A percentile compares a stretch with the other conserved stretches of the same genome.
Conservation (phyloP, 1,140 invertebrate genomes). For the Stegodyphus mimosarum region DNA sequence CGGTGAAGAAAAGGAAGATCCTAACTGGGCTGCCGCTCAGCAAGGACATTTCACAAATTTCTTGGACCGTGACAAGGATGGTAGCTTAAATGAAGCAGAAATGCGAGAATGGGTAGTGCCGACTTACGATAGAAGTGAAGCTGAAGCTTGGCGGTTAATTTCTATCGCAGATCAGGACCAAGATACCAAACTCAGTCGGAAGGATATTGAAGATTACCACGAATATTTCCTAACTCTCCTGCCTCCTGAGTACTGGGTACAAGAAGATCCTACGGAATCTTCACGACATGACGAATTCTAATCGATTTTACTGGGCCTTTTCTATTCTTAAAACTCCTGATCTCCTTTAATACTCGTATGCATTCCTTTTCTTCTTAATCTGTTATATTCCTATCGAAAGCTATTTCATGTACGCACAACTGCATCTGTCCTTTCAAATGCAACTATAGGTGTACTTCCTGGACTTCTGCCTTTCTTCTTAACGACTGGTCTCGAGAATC, state of each 20-base stretch:
- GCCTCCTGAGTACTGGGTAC: slow-evolving; percentile 87
- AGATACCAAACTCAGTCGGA: slow-evolving; percentile 89
- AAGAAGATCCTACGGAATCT: slow-evolving; percentile 79
- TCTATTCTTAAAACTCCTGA: no score
- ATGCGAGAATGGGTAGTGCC: slow-evolving; percentile 93
- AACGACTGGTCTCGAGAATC: no score
- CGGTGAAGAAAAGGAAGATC: slow-evolving; percentile 79
- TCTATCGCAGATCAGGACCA: slow-evolving; percentile 91
- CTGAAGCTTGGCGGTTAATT: slow-evolving; percentile 95
- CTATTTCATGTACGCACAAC: no score
- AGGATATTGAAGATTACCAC: slow-evolving; percentile 94
- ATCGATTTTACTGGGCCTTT: background rate
- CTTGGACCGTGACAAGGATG: slow-evolving; percentile 87
- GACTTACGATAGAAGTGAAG: slow-evolving; percentile 94
- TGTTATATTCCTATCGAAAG: no score
- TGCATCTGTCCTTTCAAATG: no score
- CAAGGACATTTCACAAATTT: slow-evolving; percentile 88
- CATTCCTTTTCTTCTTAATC: no score
- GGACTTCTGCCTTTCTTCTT: no score
- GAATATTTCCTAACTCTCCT: slow-evolving; percentile 98
- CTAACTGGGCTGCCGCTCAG: slow-evolving; percentile 97
- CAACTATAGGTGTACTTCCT: no score
- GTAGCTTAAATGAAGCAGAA: slow-evolving; percentile 88
- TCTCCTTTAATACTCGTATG: no score
- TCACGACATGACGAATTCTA: slow-evolving; percentile 94